Percentiles rank a stretch among this genome's conserved stretches.
These are phyloP conservation scores for Actinia equina DNA, from an alignment of 64 coral and sea anemone species.

Conservation along the genomic window DNA sequence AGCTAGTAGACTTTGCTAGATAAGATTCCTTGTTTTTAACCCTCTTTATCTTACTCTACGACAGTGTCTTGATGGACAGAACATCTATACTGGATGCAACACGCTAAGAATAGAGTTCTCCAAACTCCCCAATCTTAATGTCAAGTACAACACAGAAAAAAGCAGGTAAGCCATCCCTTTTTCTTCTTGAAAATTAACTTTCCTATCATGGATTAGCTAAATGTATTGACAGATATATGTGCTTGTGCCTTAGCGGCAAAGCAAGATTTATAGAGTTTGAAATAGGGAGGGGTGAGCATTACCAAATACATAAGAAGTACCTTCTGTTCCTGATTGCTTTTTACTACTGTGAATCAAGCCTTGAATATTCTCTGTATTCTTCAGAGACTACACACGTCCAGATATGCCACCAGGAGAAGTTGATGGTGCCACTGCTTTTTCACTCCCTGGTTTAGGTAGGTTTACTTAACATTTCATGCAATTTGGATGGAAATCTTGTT, in stretches of 20 bases:
- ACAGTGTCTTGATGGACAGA: slow-evolving; percentile 90
- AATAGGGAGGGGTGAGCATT: no score
- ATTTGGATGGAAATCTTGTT: not conserved
- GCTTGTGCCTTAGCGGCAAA: no score
- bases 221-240: no score
- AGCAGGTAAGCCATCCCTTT: slow-evolving; percentile 56
- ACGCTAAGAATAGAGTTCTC: slow-evolving; percentile 90
- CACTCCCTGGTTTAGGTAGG: slow-evolving; percentile 47
- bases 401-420: slow-evolving; percentile 69
- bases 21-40: not conserved
- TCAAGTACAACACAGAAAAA: slow-evolving; percentile 99
- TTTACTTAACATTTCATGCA: not conserved
- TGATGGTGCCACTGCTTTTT: slow-evolving; percentile 34
- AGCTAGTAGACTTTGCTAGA: no score
- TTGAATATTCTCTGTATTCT: not conserved
- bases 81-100: slow-evolving; percentile 97
- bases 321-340: no score
- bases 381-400: slow-evolving; percentile 79
- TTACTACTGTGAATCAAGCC: no score
- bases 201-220: no score
- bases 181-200: slow-evolving; percentile 2
- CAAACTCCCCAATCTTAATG: slow-evolving; percentile 72
- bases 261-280: no score
- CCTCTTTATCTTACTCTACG: not conserved
- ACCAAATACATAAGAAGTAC: no score